Evolutionary conservation across 2,888 invertebrate genomes (phyloP).

Genomic region (Rhodophaea formosa): DNA sequence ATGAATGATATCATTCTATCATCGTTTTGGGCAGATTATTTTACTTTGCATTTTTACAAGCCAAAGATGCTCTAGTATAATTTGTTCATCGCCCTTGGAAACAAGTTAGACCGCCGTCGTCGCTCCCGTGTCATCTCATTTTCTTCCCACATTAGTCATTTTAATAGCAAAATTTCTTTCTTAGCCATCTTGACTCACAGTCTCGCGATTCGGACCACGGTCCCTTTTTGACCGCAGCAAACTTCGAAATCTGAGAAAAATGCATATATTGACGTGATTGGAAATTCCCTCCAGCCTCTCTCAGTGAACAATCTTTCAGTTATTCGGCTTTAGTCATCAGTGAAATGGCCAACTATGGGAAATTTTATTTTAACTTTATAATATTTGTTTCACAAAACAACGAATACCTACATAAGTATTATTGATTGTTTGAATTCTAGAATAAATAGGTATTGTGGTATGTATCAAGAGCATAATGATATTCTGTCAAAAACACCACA

Average conservation of each 20-base stretch:
- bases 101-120: too few relatives aligned
- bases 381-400: not conserved
- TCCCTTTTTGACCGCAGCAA: conserved; percentile 12
- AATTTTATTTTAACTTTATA: not conserved
- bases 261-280: conserved; percentile 14
- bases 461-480: too few relatives aligned
- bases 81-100: too few relatives aligned
- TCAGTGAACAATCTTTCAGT: conserved; percentile 14
- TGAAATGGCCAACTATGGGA: conserved; percentile 1
- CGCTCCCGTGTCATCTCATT: too few relatives aligned
- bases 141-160: not conserved
- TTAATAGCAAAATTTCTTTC: conserved; percentile 5
- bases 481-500: too few relatives aligned
- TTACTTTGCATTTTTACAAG: too few relatives aligned
- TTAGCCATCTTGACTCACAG: conserved; percentile 12
- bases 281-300: conserved; percentile 13
- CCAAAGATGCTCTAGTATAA: too few relatives aligned
- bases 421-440: not conserved
- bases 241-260: conserved; percentile 14
- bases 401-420: conserved; percentile 2
- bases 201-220: conserved; percentile 5
- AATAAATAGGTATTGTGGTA: not conserved
- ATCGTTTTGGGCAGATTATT: too few relatives aligned
- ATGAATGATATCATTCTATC: too few relatives aligned
- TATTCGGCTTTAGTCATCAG: conserved; percentile 15